These are phyloP conservation scores for Agriopis aurantiaria DNA, from an alignment of 2,888 invertebrate species.

Conservation along the genomic window DNA sequence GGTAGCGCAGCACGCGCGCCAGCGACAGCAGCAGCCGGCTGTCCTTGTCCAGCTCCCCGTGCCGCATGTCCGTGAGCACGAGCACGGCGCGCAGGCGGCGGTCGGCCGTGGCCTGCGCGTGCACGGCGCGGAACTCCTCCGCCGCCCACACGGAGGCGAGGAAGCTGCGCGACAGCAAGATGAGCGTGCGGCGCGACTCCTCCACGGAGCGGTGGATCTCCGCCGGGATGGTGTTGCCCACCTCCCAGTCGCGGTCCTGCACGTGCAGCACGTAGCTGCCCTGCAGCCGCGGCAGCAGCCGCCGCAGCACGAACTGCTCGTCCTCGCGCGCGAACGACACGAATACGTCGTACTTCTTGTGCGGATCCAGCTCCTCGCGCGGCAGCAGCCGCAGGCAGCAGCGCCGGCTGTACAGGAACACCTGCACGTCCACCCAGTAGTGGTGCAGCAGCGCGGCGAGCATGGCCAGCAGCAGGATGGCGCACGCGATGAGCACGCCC, in stretches of 20 bases:
- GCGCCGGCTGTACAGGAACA: slow-evolving; percentile 44
- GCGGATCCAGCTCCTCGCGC: slow-evolving; percentile 47
- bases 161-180: slow-evolving; percentile 53
- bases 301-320: slow-evolving; percentile 88
- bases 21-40: slow-evolving; percentile 89
- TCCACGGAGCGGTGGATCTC: slow-evolving; percentile 90
- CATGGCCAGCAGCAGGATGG: slow-evolving; percentile 2
- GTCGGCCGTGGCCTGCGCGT: slow-evolving; percentile 52
- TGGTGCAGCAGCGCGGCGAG: slow-evolving; percentile 34
- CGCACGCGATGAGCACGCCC: slow-evolving; percentile 35
- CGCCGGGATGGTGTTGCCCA: slow-evolving; percentile 90
- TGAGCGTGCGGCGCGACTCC: slow-evolving; percentile 83
- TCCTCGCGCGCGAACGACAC: slow-evolving; percentile 93
- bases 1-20: slow-evolving; percentile 93
- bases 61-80: slow-evolving; percentile 88
- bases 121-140: slow-evolving; percentile 89
- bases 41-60: slow-evolving; percentile 71
- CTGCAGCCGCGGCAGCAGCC: slow-evolving; percentile 90
- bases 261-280: slow-evolving; percentile 87
- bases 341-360: slow-evolving; percentile 90
- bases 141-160: slow-evolving; percentile 84
- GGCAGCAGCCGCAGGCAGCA: slow-evolving; percentile 39
- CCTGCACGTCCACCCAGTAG: slow-evolving; percentile 47
- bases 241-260: slow-evolving; percentile 91
- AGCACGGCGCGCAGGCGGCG: slow-evolving; percentile 90